phyloP scores from a whole-genome alignment of 2,888 invertebrate species.

The Esperia sulphurella region DNA sequence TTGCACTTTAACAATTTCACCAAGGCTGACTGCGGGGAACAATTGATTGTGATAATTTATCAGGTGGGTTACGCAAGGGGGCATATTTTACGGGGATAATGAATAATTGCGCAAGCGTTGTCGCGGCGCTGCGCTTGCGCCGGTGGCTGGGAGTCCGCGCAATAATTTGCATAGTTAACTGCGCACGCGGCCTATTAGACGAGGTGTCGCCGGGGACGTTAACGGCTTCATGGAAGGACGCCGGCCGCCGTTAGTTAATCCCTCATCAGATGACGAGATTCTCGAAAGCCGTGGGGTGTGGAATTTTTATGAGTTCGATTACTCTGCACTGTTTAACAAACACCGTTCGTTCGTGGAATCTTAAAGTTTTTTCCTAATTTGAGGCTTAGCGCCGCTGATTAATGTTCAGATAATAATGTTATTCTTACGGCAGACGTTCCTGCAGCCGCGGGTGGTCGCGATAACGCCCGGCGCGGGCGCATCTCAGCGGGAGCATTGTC shows the following conservation, averaged over 20 bases:
- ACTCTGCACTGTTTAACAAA: constrained; percentile 11
- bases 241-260: constrained; percentile 22
- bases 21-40: constrained; percentile 18
- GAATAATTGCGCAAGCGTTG: constrained; percentile 28
- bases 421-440: constrained; percentile 17
- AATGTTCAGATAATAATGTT: constrained; percentile 38
- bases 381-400: constrained; percentile 22
- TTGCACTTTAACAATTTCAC: constrained; percentile 21
- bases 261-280: constrained; percentile 32
- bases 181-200: constrained; percentile 36
- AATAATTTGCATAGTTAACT: constrained; percentile 49
- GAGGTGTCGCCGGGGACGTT: constrained; percentile 43
- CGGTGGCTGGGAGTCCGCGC: constrained; percentile 16
- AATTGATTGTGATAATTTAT: constrained; percentile 28
- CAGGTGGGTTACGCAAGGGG: constrained; percentile 25
- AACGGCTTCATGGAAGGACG: constrained; percentile 47
- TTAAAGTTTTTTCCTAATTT: constrained; percentile 14
- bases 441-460: constrained; percentile 44
- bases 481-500: constrained; percentile 45
- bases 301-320: constrained; percentile 36
- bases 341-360: constrained; percentile 9
- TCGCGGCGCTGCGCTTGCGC: constrained; percentile 10
- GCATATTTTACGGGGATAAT: constrained; percentile 31
- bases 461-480: constrained; percentile 43
- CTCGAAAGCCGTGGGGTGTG: constrained; percentile 19